These are phyloP conservation scores for Bucorvus abyssinicus DNA, from an alignment of 2,797 vertebrate species.

Conservation along the genomic window DNA sequence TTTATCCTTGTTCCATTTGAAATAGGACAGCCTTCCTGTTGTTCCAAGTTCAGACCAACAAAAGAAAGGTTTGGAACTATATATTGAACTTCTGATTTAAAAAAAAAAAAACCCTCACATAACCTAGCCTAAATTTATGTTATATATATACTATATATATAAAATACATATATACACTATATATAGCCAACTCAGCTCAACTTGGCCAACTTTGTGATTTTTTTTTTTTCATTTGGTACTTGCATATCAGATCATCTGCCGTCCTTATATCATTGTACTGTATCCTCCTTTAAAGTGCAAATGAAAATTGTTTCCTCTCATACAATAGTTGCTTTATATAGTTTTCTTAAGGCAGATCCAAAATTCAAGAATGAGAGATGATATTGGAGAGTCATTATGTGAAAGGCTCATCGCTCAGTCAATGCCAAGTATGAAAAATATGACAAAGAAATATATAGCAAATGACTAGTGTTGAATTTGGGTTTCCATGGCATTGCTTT, in stretches of 20 bases:
- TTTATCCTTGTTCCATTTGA: not conserved
- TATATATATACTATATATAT: no score
- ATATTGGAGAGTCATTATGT: constrained; percentile 49
- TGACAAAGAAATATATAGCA: not conserved
- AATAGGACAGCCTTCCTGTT: not conserved
- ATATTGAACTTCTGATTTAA: not conserved
- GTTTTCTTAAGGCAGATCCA: constrained; percentile 68
- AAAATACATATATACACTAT: no score
- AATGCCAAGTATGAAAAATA: constrained; percentile 18
- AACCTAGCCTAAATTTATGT: not conserved
- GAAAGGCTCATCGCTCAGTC: constrained; percentile 23
- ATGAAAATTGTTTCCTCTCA: constrained; percentile 62
- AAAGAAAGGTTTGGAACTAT: not conserved
- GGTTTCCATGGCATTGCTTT: not conserved
- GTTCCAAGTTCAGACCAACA: not conserved
- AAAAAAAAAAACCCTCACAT: not conserved
- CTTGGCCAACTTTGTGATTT: not conserved
- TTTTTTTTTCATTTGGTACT: not conserved
- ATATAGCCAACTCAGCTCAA: not conserved
- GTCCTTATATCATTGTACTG: not conserved
- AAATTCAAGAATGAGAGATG: constrained; percentile 67
- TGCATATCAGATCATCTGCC: constrained; percentile 45
- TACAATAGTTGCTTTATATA: constrained; percentile 63
- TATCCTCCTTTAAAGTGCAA: constrained; percentile 51
- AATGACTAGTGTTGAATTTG: not conserved